A percentile compares a stretch with the other conserved stretches of the same genome.
These are phyloP conservation scores for Drosophila repletoides DNA, from an alignment of 1,140 invertebrate species.

Conservation along the genomic window DNA sequence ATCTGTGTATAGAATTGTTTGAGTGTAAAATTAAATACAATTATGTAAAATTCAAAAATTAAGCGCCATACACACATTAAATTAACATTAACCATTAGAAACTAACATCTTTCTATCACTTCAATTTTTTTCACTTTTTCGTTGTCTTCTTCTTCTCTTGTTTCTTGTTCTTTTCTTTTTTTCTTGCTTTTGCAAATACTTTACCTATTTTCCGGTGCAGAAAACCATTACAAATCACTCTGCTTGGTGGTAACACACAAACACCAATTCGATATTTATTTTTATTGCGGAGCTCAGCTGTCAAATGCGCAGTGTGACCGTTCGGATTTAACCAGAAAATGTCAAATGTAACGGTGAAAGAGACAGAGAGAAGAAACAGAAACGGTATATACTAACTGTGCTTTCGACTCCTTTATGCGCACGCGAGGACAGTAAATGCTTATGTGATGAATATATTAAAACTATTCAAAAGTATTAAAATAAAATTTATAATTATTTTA, in stretches of 20 bases:
- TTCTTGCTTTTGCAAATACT: neutral
- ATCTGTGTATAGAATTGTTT: neutral
- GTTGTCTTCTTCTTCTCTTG: too few species aligned
- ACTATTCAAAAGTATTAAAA: too few species aligned
- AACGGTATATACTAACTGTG: too few species aligned
- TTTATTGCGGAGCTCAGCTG: slow-evolving; percentile 41
- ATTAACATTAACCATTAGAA: neutral
- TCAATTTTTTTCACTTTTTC: neutral
- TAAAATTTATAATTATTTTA: too few species aligned
- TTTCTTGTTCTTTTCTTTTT: too few species aligned
- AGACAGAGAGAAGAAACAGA: neutral
- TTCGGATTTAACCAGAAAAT: neutral
- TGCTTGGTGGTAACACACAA: slow-evolving; percentile 17
- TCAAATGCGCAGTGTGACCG: slow-evolving; percentile 9
- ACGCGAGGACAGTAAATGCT: too few species aligned
- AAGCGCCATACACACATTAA: neutral
- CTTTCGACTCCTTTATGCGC: too few species aligned
- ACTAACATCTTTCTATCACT: neutral
- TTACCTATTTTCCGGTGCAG: slow-evolving; percentile 19
- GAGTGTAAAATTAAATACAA: slow-evolving; percentile 1
- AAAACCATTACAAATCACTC: slow-evolving; percentile 27
- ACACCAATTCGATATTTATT: slow-evolving; percentile 38
- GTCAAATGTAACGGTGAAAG: neutral
- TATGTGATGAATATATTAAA: too few species aligned
- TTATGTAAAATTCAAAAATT: slow-evolving; percentile 32